phyloP scores from a whole-genome alignment of 2,888 invertebrate species.

The Polymixis lichenea region DNA sequence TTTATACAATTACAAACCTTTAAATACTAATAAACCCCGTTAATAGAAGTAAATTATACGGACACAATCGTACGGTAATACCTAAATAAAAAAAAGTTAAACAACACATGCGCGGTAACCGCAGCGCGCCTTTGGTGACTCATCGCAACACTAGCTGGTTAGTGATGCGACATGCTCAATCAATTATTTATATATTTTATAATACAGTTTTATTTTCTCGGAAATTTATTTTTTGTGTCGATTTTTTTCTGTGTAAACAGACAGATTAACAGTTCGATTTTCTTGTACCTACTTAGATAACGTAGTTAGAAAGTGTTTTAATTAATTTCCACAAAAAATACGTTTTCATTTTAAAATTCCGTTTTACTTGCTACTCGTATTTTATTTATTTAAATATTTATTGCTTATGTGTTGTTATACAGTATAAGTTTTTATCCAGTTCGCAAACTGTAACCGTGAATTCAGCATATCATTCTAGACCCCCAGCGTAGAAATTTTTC shows the following conservation, averaged over 20 bases:
- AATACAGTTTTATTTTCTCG: not conserved
- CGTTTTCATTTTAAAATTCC: not conserved
- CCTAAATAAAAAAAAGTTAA: conserved; percentile 64
- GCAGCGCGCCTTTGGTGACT: conserved; percentile 72
- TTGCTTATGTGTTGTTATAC: not conserved
- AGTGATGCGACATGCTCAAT: conserved; percentile 65
- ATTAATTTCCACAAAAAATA: not conserved
- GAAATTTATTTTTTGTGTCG: no score
- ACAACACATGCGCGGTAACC: conserved; percentile 69
- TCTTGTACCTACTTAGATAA: not conserved
- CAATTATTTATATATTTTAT: conserved; percentile 59
- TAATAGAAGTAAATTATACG: conserved; percentile 63
- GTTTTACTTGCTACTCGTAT: not conserved
- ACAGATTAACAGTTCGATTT: not conserved
- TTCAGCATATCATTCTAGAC: no score
- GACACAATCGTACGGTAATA: conserved; percentile 57
- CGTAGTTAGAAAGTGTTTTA: not conserved
- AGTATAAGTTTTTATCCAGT: no score
- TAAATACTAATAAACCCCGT: conserved; percentile 42
- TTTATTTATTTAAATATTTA: not conserved
- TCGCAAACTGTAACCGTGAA: no score
- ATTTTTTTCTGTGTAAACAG: not conserved
- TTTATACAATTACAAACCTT: conserved; percentile 36
- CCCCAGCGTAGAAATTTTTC: no score
- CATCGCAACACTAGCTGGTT: conserved; percentile 71